Conservation (phyloP, 2,797 vertebrate species). For the Gallirallus australis region DNA sequence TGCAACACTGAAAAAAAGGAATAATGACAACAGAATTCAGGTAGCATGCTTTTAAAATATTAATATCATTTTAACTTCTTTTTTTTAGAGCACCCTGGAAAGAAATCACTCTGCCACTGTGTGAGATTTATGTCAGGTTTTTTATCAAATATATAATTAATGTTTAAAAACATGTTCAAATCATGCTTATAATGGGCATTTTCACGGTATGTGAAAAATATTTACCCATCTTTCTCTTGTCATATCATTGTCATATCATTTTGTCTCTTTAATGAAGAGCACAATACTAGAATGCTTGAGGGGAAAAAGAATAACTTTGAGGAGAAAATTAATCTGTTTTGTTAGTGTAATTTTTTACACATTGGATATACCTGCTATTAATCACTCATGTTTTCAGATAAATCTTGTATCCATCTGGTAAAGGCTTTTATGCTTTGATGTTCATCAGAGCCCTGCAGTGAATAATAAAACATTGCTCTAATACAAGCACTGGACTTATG, state of each 20-base stretch:
- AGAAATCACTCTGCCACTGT: not conserved
- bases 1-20: not conserved
- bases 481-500: rapidly evolving
- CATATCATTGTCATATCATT: not conserved
- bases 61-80: not conserved
- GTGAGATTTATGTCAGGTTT: not conserved
- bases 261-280: not conserved
- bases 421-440: not conserved
- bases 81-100: not conserved
- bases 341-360: not conserved
- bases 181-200: not conserved
- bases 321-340: not conserved
- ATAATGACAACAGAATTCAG: not conserved
- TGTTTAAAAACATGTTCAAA: not conserved
- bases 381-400: not conserved
- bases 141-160: not conserved
- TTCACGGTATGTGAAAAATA: not conserved
- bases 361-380: not conserved
- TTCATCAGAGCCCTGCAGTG: not conserved
- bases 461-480: not conserved
- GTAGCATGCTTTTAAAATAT: not conserved
- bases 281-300: not conserved
- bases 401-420: not conserved
- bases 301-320: not conserved
- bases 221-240: not conserved